Evolutionary conservation across 2,113 vertebrate genomes (phyloP), one percentile per base, ranked within the genome.

Genomic region (Callaeas wilsoni): DNA sequence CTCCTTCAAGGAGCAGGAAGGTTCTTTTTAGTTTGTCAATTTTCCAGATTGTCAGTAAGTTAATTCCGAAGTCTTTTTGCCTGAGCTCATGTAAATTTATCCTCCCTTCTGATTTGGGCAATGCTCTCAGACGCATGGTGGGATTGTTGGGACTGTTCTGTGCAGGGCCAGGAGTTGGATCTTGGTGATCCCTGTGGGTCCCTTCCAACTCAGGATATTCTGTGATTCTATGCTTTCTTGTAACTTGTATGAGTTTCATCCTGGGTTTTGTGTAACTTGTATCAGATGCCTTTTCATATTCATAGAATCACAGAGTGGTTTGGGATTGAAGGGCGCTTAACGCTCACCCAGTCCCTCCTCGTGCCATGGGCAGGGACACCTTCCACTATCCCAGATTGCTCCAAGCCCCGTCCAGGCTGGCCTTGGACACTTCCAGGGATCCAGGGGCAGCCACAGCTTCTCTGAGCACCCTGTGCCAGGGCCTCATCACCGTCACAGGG

Each of bases 401-500:
- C 53, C 60, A 57, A 75, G 35, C 30, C 13, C 19, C 0, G 1
- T 57, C 42, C 53, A 59, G 0, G 17, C 37, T 86, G 53, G 21
- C 6, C 20, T 35, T 42, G 62, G 16, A 15, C 6, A 6, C 4
- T 76, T 3, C 32, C 13, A 76, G 16, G 71, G 35, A 14, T 50
- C n/a, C 52, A 68, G 32, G 83, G 35, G 26, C 52, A 86, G 35
- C 32, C 71, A 76, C 83, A 59, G 37, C 44, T 76, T 20, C 52
- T 50, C 35, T 59, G 83, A 35, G 32, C 52, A 76, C 3, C 35
- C 32, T 57, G 62, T 65, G 19, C 70, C 50, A 84, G 41, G n/a
- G 23, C n/a, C 50, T n/a, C 0, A 0, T 4, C 30, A 47, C 6
- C 23, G 15, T 75, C 16, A 19, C 6, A 42, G 35, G 8, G 16